Percentiles rank a stretch among this genome's conserved stretches.
phyloP scores from a whole-genome alignment of 2,113 vertebrate genomes.

The Neodontobutis hainanensis region DNA sequence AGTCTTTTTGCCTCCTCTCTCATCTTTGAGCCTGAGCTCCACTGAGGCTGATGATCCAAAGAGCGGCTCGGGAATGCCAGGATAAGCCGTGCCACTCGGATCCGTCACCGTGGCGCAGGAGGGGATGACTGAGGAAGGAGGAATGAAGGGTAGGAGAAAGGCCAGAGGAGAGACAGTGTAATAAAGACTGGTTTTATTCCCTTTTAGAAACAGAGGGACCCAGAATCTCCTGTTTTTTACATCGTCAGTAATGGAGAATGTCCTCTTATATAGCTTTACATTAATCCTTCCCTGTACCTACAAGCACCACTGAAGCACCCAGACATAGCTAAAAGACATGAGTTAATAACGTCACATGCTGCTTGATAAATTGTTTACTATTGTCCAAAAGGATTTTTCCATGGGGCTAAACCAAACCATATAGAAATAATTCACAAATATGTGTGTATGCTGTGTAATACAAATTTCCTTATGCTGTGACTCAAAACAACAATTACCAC shows the following conservation, averaged over 20 bases:
- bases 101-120: conserved; percentile 45
- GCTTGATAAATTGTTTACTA: no score
- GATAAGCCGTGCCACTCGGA: conserved; percentile 65
- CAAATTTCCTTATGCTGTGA: not conserved
- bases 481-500: not conserved
- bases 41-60: conserved; percentile 58
- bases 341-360: no score
- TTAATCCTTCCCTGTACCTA: no score
- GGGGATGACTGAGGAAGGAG: not conserved
- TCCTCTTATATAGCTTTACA: no score
- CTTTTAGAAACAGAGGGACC: conserved; percentile 22
- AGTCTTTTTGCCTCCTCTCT: conserved; percentile 35
- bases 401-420: no score
- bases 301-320: no score
- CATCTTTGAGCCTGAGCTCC: conserved; percentile 52
- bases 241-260: no score
- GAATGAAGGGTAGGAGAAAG: conserved; percentile 5
- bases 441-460: not conserved
- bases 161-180: conserved; percentile 32
- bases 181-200: conserved; percentile 35
- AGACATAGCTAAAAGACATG: no score
- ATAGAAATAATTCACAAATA: no score
- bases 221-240: not conserved
- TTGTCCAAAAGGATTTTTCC: no score
- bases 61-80: conserved; percentile 59